Conservation (phyloP, 2,888 invertebrate genomes). For the Mythimna lalbum region DNA sequence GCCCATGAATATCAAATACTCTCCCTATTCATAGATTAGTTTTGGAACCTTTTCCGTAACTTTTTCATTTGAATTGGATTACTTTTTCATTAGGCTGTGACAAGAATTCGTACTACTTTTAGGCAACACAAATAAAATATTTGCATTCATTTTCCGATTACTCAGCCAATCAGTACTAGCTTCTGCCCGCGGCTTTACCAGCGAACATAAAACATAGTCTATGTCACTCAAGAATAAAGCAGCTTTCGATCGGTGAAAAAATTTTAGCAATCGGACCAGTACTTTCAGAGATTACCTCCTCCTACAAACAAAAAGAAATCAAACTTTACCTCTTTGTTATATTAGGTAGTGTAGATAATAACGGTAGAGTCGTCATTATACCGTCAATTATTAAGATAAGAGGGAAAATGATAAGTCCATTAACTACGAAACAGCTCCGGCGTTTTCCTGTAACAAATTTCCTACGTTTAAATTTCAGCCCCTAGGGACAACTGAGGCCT, state of each 20-base stretch:
- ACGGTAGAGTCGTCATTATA: conserved; percentile 21
- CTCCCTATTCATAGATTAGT: conserved; percentile 70
- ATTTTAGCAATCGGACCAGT: too few relatives aligned
- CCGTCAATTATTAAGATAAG: conserved; percentile 23
- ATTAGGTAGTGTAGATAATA: not conserved
- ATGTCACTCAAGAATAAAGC: too few relatives aligned
- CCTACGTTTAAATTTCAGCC: conserved; percentile 7
- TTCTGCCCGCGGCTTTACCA: too few relatives aligned
- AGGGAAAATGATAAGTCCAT: conserved; percentile 31
- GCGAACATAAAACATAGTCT: too few relatives aligned
- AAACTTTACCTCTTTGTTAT: too few relatives aligned
- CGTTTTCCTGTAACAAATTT: conserved; percentile 14
- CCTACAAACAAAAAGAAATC: too few relatives aligned
- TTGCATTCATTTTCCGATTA: not conserved
- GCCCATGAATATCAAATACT: conserved; percentile 69
- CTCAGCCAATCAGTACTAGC: not conserved
- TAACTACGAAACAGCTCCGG: conserved; percentile 24
- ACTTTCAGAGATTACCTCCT: too few relatives aligned
- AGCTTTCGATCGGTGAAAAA: too few relatives aligned
- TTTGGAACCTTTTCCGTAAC: conserved; percentile 62
- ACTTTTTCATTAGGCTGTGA: conserved; percentile 12
- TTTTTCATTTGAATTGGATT: conserved; percentile 19
- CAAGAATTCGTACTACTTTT: conserved; percentile 12
- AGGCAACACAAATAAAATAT: not conserved
- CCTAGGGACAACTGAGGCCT: conserved; percentile 2